Evolutionary conservation across 2,113 vertebrate species (phyloP), one percentile per base, ranked within the genome.

Genomic region (Hymenochirus boettgeri): DNA sequence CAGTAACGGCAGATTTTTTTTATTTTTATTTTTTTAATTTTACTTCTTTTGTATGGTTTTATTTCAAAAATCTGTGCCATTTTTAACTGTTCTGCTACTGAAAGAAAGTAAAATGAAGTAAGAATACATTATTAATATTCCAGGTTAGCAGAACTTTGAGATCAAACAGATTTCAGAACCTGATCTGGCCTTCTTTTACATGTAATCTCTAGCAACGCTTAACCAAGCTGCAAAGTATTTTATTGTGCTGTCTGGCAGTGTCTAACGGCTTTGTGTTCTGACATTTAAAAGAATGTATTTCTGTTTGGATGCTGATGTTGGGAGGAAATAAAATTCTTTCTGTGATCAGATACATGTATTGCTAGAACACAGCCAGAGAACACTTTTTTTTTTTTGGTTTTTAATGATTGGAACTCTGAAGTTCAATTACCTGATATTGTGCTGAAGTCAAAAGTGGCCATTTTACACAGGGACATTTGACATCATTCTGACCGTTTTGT

Each of bases 191-290:
- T 21, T 29, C 10, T 27, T 42, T 27, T 19, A 21, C 25, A 13
- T 53, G 29, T 52, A 50, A 62, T 35, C 5, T 26, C 4, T 27
- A 45, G 23, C 5, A 24, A 26, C 53, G 35, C 39, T 57, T 48
- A 67, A 59, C 64, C 56, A 51, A n/a, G 46, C 56, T 67, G 55
- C 56, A 67, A 50, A 31, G 55, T 26, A 8, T 60, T n/a, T 31
- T 33, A 12, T 33, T 33, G 31, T 33, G 31, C 7, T 33, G 17
- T 57, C 53, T 65, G 53, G 12, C 48, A 45, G n/a, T 13, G 35
- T 42, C 37, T 2, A 5, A 15, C 37, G n/a, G 37, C 37, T 48
- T 48, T 42, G 39, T n/a, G 3, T n/a, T n/a, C n/a, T n/a, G n/a
- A n/a, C n/a, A n/a, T n/a, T 12, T 12, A 33, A 33, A 33, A 33